Conservation (phyloP, 2,113 vertebrate species). For the Romanogobio albipinnatus region DNA sequence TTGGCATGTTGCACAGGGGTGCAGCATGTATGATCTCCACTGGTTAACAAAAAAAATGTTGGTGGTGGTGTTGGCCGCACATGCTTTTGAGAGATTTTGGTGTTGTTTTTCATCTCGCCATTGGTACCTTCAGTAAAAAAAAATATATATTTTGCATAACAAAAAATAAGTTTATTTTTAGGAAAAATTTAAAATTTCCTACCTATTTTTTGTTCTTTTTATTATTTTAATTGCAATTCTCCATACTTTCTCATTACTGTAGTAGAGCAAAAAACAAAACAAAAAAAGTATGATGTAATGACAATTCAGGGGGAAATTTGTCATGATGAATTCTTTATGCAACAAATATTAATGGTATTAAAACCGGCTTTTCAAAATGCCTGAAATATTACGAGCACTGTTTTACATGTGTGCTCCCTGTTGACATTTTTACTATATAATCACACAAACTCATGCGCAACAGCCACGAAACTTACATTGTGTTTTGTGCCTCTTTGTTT, state of each 20-base stretch:
- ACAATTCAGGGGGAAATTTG: neutral
- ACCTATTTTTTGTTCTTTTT: neutral
- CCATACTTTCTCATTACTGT: no score
- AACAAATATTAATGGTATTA: neutral
- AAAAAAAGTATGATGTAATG: neutral
- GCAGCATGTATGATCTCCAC: slow-evolving; percentile 2
- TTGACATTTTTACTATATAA: slow-evolving; percentile 32
- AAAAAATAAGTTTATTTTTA: no score
- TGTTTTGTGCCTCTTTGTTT: slow-evolving; percentile 40
- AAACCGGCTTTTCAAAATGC: neutral
- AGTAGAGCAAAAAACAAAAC: no score
- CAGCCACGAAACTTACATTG: slow-evolving; percentile 18
- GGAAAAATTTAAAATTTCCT: neutral
- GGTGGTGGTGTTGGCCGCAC: neutral
- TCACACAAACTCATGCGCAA: slow-evolving; percentile 11
- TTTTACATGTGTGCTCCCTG: slow-evolving; percentile 31
- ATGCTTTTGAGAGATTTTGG: neutral
- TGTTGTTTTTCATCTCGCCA: no score
- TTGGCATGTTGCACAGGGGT: slow-evolving; percentile 25
- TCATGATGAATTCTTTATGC: neutral
- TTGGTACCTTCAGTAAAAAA: no score
- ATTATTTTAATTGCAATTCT: neutral
- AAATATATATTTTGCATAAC: no score
- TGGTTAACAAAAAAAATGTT: neutral
- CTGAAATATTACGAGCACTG: slow-evolving; percentile 4